Percentiles rank a stretch among this genome's conserved stretches.
Conservation (phyloP, 2,113 vertebrate genomes). For the Hepsetus odoe region DNA sequence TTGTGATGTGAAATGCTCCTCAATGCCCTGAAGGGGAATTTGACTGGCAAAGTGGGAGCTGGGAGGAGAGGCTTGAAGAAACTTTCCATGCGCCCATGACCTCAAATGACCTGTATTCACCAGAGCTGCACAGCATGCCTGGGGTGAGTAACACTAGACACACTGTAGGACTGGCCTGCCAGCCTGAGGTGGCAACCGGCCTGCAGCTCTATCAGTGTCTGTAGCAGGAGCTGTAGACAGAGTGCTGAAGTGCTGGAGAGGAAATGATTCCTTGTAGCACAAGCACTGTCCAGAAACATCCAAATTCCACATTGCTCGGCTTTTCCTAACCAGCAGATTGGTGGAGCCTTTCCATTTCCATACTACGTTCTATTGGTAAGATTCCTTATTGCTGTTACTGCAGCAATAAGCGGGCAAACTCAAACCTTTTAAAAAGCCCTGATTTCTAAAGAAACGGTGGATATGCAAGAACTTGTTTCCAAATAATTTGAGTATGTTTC, state of each 20-base stretch:
- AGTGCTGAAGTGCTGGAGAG: not conserved
- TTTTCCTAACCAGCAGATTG: not conserved
- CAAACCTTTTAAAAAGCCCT: too few relatives aligned
- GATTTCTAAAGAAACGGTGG: too few relatives aligned
- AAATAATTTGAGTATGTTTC: too few relatives aligned
- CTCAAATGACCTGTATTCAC: constrained; percentile 66
- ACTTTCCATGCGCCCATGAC: constrained; percentile 69
- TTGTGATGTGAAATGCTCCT: constrained; percentile 59
- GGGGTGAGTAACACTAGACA: constrained; percentile 76
- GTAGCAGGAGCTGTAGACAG: not conserved
- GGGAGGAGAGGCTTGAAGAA: constrained; percentile 58
- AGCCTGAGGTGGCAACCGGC: constrained; percentile 68
- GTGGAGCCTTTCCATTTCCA: not conserved
- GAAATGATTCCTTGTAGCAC: not conserved
- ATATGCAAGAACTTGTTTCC: too few relatives aligned
- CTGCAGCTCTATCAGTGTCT: constrained; percentile 54
- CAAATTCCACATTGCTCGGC: not conserved
- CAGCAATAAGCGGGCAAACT: too few relatives aligned
- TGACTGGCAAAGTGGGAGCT: constrained; percentile 52
- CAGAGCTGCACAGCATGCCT: constrained; percentile 68
- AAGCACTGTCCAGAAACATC: constrained; percentile 11
- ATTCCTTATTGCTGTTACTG: not conserved
- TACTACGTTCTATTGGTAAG: not conserved
- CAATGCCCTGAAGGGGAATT: constrained; percentile 68
- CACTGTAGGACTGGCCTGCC: constrained; percentile 68